Evolutionary conservation across 2,888 invertebrate genomes (phyloP).

Genomic region (Trichopria drosophilae): DNA sequence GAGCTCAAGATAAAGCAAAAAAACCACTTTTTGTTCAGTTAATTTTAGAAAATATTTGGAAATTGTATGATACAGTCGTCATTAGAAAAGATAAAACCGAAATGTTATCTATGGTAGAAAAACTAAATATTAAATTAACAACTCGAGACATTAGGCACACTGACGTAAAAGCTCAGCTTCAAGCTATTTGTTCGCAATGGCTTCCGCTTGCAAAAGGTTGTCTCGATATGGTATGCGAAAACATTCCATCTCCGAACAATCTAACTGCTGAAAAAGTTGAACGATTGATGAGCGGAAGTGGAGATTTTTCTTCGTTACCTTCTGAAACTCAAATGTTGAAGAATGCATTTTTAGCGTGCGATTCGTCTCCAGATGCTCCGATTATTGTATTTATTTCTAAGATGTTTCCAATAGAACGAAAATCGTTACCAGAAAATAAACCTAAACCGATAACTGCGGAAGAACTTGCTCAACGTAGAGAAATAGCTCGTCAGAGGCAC

Average conservation of each 20-base stretch:
- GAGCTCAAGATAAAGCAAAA: conserved; percentile 90
- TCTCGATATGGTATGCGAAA: conserved; percentile 77
- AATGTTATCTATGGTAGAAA: conserved; percentile 71
- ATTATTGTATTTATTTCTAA: conserved; percentile 79
- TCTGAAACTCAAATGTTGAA: conserved; percentile 71
- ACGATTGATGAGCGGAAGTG: conserved; percentile 74
- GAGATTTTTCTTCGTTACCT: conserved; percentile 70
- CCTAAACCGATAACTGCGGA: conserved; percentile 75
- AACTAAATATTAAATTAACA: conserved; percentile 75
- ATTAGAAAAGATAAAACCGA: conserved; percentile 76
- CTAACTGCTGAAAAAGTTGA: conserved; percentile 78
- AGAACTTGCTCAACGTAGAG: conserved; percentile 72
- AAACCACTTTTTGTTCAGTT: conserved; percentile 92
- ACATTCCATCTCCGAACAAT: conserved; percentile 80
- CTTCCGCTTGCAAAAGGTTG: conserved; percentile 81
- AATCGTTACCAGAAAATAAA: conserved; percentile 76
- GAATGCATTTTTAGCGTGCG: conserved; percentile 71
- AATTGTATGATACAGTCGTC: conserved; percentile 81
- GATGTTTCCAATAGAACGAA: conserved; percentile 84
- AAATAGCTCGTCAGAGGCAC: conserved; percentile 68
- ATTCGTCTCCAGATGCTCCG: conserved; percentile 66
- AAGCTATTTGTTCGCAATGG: conserved; percentile 86
- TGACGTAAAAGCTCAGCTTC: conserved; percentile 77
- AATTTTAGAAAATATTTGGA: conserved; percentile 88
- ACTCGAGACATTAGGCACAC: conserved; percentile 77